Conservation (phyloP, 2,888 invertebrate species). For the Acanthosepion esculentum region DNA sequence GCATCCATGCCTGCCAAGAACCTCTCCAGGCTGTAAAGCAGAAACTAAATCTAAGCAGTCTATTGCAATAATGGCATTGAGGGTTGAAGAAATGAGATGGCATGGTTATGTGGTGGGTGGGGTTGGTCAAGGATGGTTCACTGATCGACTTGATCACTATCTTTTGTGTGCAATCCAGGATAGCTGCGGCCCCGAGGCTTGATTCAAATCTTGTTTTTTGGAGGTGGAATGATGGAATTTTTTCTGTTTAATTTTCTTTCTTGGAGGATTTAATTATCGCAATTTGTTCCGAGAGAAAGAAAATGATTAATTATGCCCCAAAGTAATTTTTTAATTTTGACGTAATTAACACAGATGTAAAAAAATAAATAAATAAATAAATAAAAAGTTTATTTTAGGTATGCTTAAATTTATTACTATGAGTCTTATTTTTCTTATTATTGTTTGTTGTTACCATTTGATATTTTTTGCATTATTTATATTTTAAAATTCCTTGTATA, state of each 20-base stretch:
- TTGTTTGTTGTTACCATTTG: neutral
- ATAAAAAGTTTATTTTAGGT: neutral
- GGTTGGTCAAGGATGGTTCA: neutral
- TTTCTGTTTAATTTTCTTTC: neutral
- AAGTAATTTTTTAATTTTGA: neutral
- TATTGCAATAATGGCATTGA: neutral
- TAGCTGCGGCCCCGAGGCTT: neutral
- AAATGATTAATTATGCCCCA: slow-evolving; percentile 33
- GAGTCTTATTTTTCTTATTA: neutral
- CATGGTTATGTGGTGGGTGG: neutral
- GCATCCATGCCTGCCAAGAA: neutral
- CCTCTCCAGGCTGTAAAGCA: neutral
- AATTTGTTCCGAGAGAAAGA: slow-evolving; percentile 11
- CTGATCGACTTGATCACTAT: neutral
- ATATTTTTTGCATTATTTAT: neutral
- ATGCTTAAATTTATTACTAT: neutral
- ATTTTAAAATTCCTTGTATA: neutral
- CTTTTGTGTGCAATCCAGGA: neutral
- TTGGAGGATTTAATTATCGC: slow-evolving; percentile 6
- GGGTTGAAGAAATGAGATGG: neutral
- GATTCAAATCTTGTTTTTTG: neutral
- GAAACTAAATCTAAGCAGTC: neutral
- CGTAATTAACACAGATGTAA: neutral
- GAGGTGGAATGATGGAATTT: neutral
- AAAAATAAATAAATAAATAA: too few species aligned